Conservation (phyloP, 2,888 invertebrate genomes). For the Fissipunctia ypsillon region DNA sequence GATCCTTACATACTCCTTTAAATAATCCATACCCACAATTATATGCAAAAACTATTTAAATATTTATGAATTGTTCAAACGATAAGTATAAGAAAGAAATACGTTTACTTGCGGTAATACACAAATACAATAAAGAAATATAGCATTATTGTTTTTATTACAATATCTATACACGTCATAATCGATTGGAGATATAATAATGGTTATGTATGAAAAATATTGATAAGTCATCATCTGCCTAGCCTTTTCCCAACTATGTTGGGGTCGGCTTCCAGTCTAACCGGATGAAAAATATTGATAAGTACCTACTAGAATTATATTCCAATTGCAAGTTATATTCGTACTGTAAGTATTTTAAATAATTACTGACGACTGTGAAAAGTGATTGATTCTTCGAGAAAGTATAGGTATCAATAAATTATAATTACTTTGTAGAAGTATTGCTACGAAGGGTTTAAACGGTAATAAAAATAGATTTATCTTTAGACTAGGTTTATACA, state of each 20-base stretch:
- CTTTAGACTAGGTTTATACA: not conserved
- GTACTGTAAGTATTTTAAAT: slow-evolving; percentile 17
- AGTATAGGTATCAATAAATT: not conserved
- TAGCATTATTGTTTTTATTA: not conserved
- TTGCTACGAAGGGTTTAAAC: not conserved
- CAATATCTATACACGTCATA: not conserved
- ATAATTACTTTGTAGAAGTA: not conserved
- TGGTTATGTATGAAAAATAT: too few species aligned
- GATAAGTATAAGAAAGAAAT: too few species aligned
- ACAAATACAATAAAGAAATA: not conserved
- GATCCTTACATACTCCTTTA: too few species aligned
- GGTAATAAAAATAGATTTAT: not conserved
- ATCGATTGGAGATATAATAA: too few species aligned
- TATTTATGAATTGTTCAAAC: not conserved
- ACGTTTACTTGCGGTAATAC: too few species aligned
- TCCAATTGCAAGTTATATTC: not conserved
- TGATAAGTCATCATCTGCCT: too few species aligned
- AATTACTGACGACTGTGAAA: slow-evolving; percentile 5
- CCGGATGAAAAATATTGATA: too few species aligned
- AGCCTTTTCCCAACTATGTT: too few species aligned
- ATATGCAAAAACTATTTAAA: too few species aligned
- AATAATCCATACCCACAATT: not conserved
- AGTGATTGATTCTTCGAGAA: not conserved
- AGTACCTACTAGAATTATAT: slow-evolving; percentile 25
- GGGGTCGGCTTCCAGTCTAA: too few species aligned